Evolutionary conservation across 2,113 vertebrate species (phyloP).

Genomic region (Emydocephalus ijimae): DNA sequence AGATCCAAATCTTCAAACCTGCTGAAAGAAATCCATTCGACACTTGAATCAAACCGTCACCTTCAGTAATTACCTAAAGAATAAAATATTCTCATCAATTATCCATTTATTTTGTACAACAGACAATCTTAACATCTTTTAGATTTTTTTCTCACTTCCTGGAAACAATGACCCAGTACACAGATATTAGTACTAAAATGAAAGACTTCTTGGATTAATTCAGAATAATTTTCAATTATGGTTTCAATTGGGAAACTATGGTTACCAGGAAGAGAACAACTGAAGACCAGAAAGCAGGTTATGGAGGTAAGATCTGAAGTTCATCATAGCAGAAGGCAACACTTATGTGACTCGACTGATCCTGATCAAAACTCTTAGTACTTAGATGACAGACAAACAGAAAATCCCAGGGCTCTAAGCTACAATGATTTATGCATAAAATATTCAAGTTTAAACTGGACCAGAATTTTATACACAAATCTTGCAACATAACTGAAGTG

Average conservation of each 20-base stretch:
- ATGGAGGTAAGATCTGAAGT: neutral
- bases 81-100: slow-evolving; percentile 38
- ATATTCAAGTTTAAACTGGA: neutral
- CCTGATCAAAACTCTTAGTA: neutral
- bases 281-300: neutral
- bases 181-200: neutral
- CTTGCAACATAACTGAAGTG: neutral
- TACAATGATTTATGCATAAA: neutral
- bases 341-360: neutral
- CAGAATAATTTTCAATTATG: neutral
- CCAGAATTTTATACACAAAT: neutral
- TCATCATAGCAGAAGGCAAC: neutral
- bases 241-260: neutral
- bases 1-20: slow-evolving; percentile 74
- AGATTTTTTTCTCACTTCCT: neutral
- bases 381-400: neutral
- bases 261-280: neutral
- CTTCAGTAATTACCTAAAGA: slow-evolving; percentile 63
- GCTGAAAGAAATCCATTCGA: slow-evolving; percentile 58
- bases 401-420: neutral
- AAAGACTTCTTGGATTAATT: neutral
- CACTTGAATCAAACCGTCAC: neutral
- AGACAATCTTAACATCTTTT: neutral
- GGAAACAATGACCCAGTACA: neutral
- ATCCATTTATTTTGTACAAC: neutral